A percentile compares a stretch with the other conserved stretches of the same genome.
Conservation (phyloP, 2,888 invertebrate genomes). For the Carcina quercana region DNA sequence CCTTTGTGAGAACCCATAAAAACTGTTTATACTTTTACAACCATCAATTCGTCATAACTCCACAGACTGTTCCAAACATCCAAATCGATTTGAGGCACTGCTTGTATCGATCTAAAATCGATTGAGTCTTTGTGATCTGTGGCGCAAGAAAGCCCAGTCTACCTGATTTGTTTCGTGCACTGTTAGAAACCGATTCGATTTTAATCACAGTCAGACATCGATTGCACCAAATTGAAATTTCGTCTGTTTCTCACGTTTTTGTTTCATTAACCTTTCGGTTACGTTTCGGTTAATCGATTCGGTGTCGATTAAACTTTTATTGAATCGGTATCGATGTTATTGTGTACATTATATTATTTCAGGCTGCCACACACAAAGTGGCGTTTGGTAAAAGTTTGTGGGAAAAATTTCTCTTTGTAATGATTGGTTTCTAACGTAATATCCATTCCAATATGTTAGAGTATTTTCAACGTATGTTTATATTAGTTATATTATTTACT, state of each 20-base stretch:
- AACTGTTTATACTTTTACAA: slow-evolving; percentile 43
- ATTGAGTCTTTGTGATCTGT: slow-evolving; percentile 29
- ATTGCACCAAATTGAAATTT: slow-evolving; percentile 44
- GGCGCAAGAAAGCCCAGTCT: slow-evolving; percentile 12
- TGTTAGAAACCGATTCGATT: slow-evolving; percentile 53
- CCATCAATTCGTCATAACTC: slow-evolving; percentile 38
- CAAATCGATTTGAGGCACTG: too few relatives aligned
- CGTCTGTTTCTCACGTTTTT: slow-evolving; percentile 66
- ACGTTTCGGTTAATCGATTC: slow-evolving; percentile 49
- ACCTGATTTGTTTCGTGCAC: slow-evolving; percentile 47
- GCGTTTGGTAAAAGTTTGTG: slow-evolving; percentile 2
- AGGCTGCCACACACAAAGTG: slow-evolving; percentile 7
- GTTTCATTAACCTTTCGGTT: slow-evolving; percentile 51
- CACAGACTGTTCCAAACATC: slow-evolving; percentile 40
- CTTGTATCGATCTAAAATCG: too few relatives aligned
- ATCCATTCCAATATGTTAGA: too few relatives aligned
- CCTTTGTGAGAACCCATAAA: slow-evolving; percentile 40
- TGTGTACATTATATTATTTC: background rate
- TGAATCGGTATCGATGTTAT: slow-evolving; percentile 6
- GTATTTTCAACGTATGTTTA: too few relatives aligned
- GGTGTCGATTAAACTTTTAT: slow-evolving; percentile 41
- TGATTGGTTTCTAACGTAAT: too few relatives aligned
- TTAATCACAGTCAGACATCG: slow-evolving; percentile 57
- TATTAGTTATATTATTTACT: too few relatives aligned
- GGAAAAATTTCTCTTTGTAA: slow-evolving; percentile 5